A percentile compares a stretch with the other conserved stretches of the same genome.
Conservation (phyloP, 2,113 vertebrate species). For the Tonatia bakeri region DNA sequence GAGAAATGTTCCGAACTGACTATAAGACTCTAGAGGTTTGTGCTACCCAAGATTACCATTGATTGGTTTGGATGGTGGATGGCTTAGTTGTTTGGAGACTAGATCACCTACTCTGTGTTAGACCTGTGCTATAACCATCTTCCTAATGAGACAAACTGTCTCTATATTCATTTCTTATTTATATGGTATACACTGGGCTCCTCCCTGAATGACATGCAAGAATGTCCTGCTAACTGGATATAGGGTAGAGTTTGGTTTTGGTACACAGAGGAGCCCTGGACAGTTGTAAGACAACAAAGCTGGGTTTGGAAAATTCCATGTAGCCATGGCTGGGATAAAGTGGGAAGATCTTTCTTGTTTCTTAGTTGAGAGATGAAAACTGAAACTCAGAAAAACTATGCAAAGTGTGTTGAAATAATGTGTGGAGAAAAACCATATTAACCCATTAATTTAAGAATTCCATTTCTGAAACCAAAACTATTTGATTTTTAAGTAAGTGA, state of each 20-base stretch:
- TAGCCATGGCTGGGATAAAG: neutral
- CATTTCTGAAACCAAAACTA: slow-evolving; percentile 56
- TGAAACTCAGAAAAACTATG: slow-evolving; percentile 23
- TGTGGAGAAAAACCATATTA: slow-evolving; percentile 57
- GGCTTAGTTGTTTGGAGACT: neutral
- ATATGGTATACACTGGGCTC: neutral
- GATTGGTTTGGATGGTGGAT: neutral
- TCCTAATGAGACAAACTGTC: neutral
- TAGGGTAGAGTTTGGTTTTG: neutral
- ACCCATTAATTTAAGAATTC: slow-evolving; percentile 39
- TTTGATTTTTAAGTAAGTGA: slow-evolving; percentile 65
- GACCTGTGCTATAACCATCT: neutral
- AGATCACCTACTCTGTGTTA: neutral
- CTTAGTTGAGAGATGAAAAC: neutral
- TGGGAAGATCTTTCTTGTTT: neutral
- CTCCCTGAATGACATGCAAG: neutral
- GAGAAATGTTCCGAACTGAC: neutral
- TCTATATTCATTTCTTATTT: neutral
- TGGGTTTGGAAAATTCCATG: neutral
- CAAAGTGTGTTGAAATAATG: slow-evolving; percentile 47
- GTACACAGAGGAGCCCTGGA: neutral
- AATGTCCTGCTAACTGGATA: neutral
- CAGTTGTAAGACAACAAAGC: neutral
- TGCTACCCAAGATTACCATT: neutral
- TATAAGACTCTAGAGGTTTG: neutral